These are phyloP conservation scores for Cassiopea xamachana DNA, from an alignment of 30 jellyfish, hydroid and myxozoan genomes.

Conservation along the genomic window DNA sequence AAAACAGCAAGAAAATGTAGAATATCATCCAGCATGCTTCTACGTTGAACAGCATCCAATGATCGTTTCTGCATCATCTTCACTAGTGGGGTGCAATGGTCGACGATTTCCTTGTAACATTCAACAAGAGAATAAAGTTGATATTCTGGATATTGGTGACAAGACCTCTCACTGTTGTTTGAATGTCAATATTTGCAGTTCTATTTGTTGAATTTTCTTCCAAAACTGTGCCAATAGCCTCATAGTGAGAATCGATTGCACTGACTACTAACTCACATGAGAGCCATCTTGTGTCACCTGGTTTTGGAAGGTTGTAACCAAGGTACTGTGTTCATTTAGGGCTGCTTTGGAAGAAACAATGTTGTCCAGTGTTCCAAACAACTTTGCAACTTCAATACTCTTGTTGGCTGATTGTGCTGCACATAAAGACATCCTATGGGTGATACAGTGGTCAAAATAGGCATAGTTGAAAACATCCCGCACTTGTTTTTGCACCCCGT, in stretches of 20 bases:
- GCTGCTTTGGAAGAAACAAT: constrained; percentile 44
- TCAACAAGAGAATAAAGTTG: constrained; percentile 20
- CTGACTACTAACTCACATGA: background rate
- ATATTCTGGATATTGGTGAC: constrained; percentile 4
- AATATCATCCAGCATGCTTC: constrained; percentile 41
- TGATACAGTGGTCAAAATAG: background rate
- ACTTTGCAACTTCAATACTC: background rate
- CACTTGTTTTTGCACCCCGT: constrained; percentile 37
- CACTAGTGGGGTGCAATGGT: constrained; percentile 21
- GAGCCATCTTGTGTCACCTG: constrained; percentile 46
- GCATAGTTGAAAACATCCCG: background rate
- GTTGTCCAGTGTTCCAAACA: background rate
- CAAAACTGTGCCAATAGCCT: constrained; percentile 18
- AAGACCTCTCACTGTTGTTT: constrained; percentile 26
- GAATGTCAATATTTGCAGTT: constrained; percentile 22
- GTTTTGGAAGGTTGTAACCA: constrained; percentile 39
- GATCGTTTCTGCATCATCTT: constrained; percentile 5
- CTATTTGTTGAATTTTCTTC: constrained; percentile 6
- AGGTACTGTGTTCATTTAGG: constrained; percentile 31
- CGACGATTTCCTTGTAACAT: constrained; percentile 32
- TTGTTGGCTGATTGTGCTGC: background rate
- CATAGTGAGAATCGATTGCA: background rate
- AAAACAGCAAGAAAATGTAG: background rate
- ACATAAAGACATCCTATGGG: background rate
- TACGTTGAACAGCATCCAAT: constrained; percentile 26